Conservation (phyloP, 1,140 invertebrate species). For the Brachionus rubens region DNA sequence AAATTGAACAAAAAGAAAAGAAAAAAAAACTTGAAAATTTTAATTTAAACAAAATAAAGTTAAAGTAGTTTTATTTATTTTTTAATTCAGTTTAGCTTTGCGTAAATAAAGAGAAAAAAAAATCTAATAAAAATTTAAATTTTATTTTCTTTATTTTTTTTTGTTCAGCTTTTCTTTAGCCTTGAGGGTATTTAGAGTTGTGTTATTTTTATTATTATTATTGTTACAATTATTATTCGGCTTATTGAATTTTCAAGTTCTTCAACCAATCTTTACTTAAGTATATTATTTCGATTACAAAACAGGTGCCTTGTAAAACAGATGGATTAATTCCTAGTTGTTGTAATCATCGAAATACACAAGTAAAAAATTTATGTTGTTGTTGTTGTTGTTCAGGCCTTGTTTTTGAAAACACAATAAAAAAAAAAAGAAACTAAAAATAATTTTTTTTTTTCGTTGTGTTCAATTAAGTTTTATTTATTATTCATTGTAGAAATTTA, state of each 20-base stretch:
- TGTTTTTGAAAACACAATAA: conserved; percentile 4
- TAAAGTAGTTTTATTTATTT: not conserved
- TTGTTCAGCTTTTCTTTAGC: not conserved
- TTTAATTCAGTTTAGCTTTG: not conserved
- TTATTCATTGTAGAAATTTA: not conserved
- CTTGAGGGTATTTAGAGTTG: not conserved
- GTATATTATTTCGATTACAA: conserved; percentile 15
- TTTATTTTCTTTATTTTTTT: not conserved
- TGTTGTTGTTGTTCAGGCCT: too few species aligned
- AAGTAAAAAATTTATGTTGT: not conserved
- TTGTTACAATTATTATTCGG: not conserved
- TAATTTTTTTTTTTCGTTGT: not conserved
- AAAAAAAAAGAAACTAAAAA: conserved; percentile 29
- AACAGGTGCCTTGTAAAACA: conserved; percentile 29
- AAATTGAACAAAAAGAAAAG: not conserved
- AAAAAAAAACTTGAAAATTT: too few species aligned
- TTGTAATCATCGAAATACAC: too few species aligned
- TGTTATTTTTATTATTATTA: not conserved
- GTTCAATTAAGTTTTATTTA: not conserved
- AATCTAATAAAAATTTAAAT: conserved; percentile 33
- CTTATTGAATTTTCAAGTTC: conserved; percentile 6
- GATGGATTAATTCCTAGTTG: too few species aligned
- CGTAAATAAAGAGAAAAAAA: not conserved
- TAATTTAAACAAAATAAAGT: conserved; percentile 7
- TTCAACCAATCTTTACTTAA: too few species aligned